These are phyloP conservation scores for Heliopora coerulea DNA, from an alignment of 92 coral and sea anemone genomes.

Conservation along the genomic window DNA sequence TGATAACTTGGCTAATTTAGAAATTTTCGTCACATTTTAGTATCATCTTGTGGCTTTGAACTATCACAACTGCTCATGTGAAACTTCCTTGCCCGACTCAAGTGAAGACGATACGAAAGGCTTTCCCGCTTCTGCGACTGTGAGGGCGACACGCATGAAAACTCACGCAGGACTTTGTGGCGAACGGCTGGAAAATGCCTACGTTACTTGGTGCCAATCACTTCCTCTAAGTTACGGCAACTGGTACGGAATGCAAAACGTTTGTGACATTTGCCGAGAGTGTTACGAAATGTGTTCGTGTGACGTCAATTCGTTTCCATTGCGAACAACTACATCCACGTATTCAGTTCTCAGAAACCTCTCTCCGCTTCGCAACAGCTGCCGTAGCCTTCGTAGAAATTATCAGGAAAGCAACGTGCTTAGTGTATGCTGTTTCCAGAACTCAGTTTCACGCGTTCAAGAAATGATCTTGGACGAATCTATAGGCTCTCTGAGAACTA, in stretches of 20 bases:
- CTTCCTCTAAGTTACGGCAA: slow-evolving; percentile 14
- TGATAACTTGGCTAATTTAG: background rate
- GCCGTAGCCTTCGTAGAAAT: slow-evolving; percentile 21
- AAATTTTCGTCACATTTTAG: slow-evolving; percentile 38
- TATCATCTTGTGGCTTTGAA: slow-evolving; percentile 58
- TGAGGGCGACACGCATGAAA: background rate
- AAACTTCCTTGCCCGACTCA: background rate
- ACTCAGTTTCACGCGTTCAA: background rate
- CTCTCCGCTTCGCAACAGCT: slow-evolving; percentile 25
- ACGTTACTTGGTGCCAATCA: slow-evolving; percentile 31
- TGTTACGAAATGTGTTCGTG: slow-evolving; percentile 27
- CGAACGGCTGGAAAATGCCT: background rate
- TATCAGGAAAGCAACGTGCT: slow-evolving; percentile 18
- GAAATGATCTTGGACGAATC: background rate
- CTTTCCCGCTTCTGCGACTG: slow-evolving; percentile 6
- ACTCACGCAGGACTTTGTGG: background rate
- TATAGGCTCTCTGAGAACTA: background rate
- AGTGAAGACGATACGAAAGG: background rate
- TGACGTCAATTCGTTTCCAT: slow-evolving; percentile 16
- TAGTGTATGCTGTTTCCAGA: slow-evolving; percentile 26
- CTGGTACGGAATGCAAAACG: slow-evolving; percentile 2
- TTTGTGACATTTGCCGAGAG: slow-evolving; percentile 33
- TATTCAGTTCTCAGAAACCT: slow-evolving; percentile 1
- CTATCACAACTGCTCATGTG: slow-evolving; percentile 73
- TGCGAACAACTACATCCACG: slow-evolving; percentile 1